Conservation (phyloP, 2,113 vertebrate genomes). For the Fulica atra region DNA sequence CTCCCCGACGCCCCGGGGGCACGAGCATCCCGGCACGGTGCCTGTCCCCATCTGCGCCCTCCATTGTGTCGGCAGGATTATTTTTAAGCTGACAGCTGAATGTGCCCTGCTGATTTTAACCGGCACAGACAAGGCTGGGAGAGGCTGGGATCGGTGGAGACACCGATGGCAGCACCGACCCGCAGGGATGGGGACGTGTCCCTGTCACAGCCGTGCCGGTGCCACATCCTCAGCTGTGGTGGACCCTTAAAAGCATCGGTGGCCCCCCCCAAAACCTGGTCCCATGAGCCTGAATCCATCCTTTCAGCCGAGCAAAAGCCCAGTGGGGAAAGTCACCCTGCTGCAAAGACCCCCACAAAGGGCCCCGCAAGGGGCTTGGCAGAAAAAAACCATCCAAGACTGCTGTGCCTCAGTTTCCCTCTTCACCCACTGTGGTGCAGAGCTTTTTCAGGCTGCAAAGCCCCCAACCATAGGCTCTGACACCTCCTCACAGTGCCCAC, state of each 20-base stretch:
- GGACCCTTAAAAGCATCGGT: background rate
- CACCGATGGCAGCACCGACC: background rate
- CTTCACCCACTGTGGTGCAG: too few species aligned
- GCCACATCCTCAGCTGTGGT: background rate
- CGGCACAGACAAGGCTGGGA: background rate
- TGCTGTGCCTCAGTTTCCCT: too few species aligned
- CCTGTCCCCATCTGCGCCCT: slow-evolving; percentile 45
- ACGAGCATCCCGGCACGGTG: background rate
- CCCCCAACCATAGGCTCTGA: too few species aligned
- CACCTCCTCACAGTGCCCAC: too few species aligned
- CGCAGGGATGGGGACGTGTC: background rate
- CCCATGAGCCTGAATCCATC: background rate
- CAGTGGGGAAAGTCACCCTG: too few species aligned
- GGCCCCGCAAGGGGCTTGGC: too few species aligned
- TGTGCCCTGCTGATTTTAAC: slow-evolving; percentile 55
- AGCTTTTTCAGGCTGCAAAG: too few species aligned
- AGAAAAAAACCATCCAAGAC: too few species aligned
- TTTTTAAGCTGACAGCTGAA: slow-evolving; percentile 71
- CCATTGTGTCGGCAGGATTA: slow-evolving; percentile 55
- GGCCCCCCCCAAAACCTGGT: background rate
- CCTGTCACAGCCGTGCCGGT: background rate
- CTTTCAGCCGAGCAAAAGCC: background rate
- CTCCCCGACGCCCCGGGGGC: background rate
- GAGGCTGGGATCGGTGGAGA: background rate
- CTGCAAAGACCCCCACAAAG: too few species aligned